Percentiles rank a stretch among this genome's conserved stretches.
phyloP scores from a whole-genome alignment of 2,888 invertebrate genomes.

The Lasioglossum oenotherae region DNA sequence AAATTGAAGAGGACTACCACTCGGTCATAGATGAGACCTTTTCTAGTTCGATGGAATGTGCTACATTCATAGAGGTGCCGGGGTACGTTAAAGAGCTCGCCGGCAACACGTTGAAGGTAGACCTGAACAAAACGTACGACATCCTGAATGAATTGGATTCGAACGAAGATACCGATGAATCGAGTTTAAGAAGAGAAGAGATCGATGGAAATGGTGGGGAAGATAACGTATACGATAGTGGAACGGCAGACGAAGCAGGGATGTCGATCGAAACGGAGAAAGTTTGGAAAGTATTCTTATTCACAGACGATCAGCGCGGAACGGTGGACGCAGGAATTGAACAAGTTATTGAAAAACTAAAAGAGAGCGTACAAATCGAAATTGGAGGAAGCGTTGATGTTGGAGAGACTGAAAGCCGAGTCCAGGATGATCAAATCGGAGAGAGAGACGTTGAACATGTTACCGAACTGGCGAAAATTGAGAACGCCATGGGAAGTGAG shows the following conservation, averaged over 20 bases:
- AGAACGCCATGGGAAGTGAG: not conserved
- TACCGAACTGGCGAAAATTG: not conserved
- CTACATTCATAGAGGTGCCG: not conserved
- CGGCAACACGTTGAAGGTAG: not conserved
- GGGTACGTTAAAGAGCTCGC: too few species aligned
- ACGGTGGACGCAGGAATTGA: not conserved
- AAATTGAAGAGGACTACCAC: not conserved
- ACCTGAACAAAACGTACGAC: slow-evolving; percentile 4
- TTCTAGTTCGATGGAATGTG: not conserved
- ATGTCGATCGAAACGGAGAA: not conserved
- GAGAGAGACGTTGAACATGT: not conserved
- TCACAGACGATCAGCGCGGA: not conserved
- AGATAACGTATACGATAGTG: not conserved
- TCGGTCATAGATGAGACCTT: not conserved
- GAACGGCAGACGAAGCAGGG: not conserved
- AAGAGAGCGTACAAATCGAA: not conserved
- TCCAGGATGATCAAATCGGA: not conserved
- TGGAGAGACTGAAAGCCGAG: not conserved
- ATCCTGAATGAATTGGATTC: not conserved
- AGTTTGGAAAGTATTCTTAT: not conserved
- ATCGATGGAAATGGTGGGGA: not conserved
- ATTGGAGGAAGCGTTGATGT: not conserved
- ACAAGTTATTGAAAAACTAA: not conserved
- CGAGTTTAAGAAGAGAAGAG: not conserved
- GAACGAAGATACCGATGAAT: not conserved